Conservation (phyloP, 1,140 invertebrate species). For the Drosophila tropicalis region DNA sequence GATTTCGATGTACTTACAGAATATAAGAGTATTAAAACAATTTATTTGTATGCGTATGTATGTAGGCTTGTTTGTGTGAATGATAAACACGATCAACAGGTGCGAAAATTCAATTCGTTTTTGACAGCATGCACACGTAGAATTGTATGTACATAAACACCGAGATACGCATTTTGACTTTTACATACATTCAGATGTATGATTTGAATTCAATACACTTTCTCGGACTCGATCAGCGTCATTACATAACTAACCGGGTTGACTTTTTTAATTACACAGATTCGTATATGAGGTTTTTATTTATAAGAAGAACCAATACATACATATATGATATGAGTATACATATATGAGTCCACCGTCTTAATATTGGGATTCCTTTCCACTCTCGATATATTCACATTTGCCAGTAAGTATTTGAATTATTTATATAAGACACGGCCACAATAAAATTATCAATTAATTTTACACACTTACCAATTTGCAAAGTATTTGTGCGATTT, state of each 20-base stretch:
- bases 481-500: neutral
- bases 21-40: neutral
- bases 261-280: conserved; percentile 12
- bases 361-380: neutral
- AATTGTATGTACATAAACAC: neutral
- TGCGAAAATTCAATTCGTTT: conserved; percentile 17
- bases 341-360: neutral
- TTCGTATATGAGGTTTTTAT: neutral
- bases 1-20: neutral
- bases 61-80: neutral
- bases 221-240: neutral
- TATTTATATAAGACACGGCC: neutral
- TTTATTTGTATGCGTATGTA: neutral
- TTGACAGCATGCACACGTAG: neutral
- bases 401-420: neutral
- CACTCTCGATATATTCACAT: neutral
- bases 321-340: neutral
- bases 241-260: conserved; percentile 22
- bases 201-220: neutral
- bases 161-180: conserved; percentile 1
- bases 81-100: conserved; percentile 28
- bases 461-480: conserved; percentile 24
- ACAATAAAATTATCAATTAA: neutral
- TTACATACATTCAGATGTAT: neutral
- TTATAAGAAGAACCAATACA: neutral